Evolutionary conservation across 37 sponge, comb jelly and placozoan species (phyloP), one percentile per base, ranked within the genome.

Genomic region (Petrosia ficiformis): DNA sequence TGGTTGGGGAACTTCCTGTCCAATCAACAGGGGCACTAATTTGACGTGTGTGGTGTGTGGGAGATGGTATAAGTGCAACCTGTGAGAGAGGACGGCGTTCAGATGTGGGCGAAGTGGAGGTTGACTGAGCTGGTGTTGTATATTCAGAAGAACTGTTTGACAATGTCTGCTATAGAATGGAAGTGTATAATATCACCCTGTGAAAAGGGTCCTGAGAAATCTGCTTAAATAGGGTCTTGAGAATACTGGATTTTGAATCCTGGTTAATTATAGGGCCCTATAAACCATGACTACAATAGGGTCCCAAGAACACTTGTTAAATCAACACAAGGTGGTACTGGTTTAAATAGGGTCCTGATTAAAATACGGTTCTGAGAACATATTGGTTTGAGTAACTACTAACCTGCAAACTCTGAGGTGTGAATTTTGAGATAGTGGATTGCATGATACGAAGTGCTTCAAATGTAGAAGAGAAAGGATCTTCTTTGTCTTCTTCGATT

Each of bases 381-480:
- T n/a, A n/a, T n/a, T n/a, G n/a, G n/a, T n/a, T n/a, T n/a, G n/a
- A n/a, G n/a, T n/a, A n/a, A n/a, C n/a, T n/a, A n/a, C n/a, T n/a
- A n/a, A 61, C 63, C 28, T 8, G 5, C 26, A 61, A 22, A 16
- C 40, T 2, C 24, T n/a, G 22, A 19, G 74, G 28, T 39, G 48
- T 78, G 70, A 86, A 79, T 72, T 79, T 66, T 63, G 70, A 74
- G 65, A 80, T 80, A 44, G 77, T 77, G 44, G 77, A 77, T 75
- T 81, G 75, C 73, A 87, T 76, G 31, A 80, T 72, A 8, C 87
- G 72, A 5, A 87, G 82, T 48, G 80, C 82, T 54, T 82, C 84
- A 59, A 82, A 68, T 33, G 89, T 88, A 1, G 89, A 82, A 59
- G 83, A 63, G 63, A 89, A 76, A 22, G 81, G 90, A 63, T 89